phyloP scores from a whole-genome alignment of 1,140 invertebrate genomes.

The Sminthurinus signatus region DNA sequence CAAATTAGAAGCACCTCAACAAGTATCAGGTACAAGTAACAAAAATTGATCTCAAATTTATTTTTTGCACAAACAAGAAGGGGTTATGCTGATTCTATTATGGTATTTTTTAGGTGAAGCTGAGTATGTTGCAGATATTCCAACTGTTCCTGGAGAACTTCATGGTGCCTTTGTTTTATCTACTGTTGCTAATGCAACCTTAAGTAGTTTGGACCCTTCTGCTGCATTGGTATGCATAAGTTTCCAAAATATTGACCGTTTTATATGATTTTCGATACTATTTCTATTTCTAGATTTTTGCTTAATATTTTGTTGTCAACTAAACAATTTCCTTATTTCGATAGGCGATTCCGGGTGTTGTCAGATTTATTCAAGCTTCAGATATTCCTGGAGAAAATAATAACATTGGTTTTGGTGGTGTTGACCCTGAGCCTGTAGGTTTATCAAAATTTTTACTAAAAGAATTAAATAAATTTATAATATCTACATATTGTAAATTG shows the following conservation, averaged over 20 bases:
- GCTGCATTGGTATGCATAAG: conserved; percentile 42
- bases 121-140: conserved; percentile 48
- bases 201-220: conserved; percentile 42
- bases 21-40: conserved; percentile 47
- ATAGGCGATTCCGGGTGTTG: conserved; percentile 43
- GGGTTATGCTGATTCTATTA: background rate
- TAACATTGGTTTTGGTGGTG: conserved; percentile 15
- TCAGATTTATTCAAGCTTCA: conserved; percentile 45
- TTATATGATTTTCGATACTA: too few relatives aligned
- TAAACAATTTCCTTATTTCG: background rate
- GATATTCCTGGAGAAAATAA: conserved; percentile 46
- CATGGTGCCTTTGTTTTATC: conserved; percentile 47
- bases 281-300: too few relatives aligned
- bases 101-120: conserved; percentile 46
- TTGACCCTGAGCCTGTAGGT: conserved; percentile 22
- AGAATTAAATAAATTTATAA: too few relatives aligned
- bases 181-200: conserved; percentile 44
- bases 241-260: conserved; percentile 30
- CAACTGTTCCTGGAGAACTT: conserved; percentile 44
- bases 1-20: conserved; percentile 47
- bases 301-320: background rate
- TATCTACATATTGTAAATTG: too few relatives aligned
- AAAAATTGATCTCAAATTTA: background rate
- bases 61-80: background rate
- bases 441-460: background rate